phyloP scores from a whole-genome alignment of 2,888 invertebrate species.

The Gortyna flavago region DNA sequence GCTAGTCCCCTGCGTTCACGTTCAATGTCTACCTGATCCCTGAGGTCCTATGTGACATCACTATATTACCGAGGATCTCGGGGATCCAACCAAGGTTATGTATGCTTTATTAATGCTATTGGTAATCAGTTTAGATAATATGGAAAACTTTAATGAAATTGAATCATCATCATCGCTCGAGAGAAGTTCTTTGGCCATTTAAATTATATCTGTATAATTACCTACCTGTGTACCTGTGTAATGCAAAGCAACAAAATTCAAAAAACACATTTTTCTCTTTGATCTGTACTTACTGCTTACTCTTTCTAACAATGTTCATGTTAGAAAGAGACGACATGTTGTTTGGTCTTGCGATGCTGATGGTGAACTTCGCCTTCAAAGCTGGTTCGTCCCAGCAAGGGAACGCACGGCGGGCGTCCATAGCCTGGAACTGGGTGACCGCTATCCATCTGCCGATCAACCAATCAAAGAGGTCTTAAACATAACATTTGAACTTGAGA shows the following conservation, averaged over 20 bases:
- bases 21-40: no score
- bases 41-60: no score
- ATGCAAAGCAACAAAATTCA: neutral
- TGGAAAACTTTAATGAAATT: neutral
- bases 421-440: constrained; percentile 95
- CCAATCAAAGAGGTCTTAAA: neutral
- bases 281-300: constrained; percentile 88
- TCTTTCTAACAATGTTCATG: constrained; percentile 91
- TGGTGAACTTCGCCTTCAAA: constrained; percentile 94
- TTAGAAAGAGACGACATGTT: constrained; percentile 95
- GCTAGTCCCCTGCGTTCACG: no score
- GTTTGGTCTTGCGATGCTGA: constrained; percentile 93
- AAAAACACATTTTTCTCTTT: neutral
- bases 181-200: neutral
- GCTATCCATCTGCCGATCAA: constrained; percentile 92
- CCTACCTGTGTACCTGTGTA: no score
- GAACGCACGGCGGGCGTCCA: constrained; percentile 95
- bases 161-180: no score
- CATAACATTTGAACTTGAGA: neutral
- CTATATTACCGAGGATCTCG: no score
- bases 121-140: neutral
- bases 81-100: no score
- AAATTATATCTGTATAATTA: neutral
- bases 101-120: no score
- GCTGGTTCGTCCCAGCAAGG: constrained; percentile 97